Conservation (phyloP, 2,888 invertebrate species). For the Argynnis bischoffii region DNA sequence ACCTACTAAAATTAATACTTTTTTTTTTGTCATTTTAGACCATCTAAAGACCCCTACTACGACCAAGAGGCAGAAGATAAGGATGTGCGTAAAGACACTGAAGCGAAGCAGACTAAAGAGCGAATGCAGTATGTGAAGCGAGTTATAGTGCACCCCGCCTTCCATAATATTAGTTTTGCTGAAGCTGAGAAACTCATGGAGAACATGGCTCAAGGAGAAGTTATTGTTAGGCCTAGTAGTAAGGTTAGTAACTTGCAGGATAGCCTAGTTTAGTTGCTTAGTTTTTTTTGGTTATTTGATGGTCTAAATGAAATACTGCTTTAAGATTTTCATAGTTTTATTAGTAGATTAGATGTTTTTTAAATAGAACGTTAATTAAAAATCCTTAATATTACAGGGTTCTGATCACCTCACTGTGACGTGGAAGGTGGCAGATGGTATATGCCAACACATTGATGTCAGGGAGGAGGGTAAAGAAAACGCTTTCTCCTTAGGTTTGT, state of each 20-base stretch:
- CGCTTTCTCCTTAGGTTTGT: conserved; percentile 94
- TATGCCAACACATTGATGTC: conserved; percentile 98
- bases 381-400: conserved; percentile 77
- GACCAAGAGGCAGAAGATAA: conserved; percentile 92
- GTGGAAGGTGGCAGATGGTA: conserved; percentile 98
- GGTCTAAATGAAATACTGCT: not conserved
- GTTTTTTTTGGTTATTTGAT: not conserved
- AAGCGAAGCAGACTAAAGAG: conserved; percentile 91
- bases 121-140: conserved; percentile 95
- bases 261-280: not conserved
- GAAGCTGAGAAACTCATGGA: conserved; percentile 96
- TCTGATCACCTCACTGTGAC: conserved; percentile 98
- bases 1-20: not conserved
- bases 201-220: conserved; percentile 97
- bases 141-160: conserved; percentile 98
- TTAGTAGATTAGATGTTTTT: conserved; percentile 26
- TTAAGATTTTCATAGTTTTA: not conserved
- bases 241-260: conserved; percentile 81
- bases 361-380: conserved; percentile 8
- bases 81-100: conserved; percentile 89
- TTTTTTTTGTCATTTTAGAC: conserved; percentile 75
- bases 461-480: conserved; percentile 98
- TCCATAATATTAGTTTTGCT: conserved; percentile 96
- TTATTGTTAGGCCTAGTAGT: conserved; percentile 97
- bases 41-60: conserved; percentile 94